Evolutionary conservation across 2,797 vertebrate genomes (phyloP).

Genomic region (Muscicapa striata): DNA sequence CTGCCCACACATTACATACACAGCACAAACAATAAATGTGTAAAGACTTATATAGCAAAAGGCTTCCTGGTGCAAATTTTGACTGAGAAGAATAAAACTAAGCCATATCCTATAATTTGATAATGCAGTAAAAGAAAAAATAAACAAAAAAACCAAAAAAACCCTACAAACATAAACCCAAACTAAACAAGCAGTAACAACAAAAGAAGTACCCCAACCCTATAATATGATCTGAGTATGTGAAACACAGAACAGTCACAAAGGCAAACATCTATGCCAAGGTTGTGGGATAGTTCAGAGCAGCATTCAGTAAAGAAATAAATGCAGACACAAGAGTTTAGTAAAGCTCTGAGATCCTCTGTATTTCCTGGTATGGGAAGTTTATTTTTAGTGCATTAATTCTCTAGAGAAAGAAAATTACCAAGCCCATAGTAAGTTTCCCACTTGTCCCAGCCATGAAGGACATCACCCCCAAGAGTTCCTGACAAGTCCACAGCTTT

Average conservation of each 20-base stretch:
- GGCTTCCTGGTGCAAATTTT: not conserved
- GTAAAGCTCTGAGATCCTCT: not conserved
- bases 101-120: not conserved
- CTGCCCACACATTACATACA: accelerated
- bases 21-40: not conserved
- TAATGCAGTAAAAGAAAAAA: not conserved
- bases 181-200: not conserved
- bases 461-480: not conserved
- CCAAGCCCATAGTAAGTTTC: not conserved
- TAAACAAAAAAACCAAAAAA: not conserved
- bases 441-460: not conserved
- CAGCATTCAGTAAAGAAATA: not conserved
- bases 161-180: not conserved
- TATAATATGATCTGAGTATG: not conserved
- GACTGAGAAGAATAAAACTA: not conserved
- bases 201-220: not conserved
- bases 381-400: not conserved
- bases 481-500: not conserved
- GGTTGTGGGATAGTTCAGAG: not conserved
- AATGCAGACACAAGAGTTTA: not conserved
- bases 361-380: not conserved
- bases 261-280: not conserved
- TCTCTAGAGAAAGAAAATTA: not conserved
- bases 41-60: not conserved
- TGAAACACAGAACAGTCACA: not conserved